Evolutionary conservation across 2,113 vertebrate species (phyloP).

Genomic region (Turnix velox): DNA sequence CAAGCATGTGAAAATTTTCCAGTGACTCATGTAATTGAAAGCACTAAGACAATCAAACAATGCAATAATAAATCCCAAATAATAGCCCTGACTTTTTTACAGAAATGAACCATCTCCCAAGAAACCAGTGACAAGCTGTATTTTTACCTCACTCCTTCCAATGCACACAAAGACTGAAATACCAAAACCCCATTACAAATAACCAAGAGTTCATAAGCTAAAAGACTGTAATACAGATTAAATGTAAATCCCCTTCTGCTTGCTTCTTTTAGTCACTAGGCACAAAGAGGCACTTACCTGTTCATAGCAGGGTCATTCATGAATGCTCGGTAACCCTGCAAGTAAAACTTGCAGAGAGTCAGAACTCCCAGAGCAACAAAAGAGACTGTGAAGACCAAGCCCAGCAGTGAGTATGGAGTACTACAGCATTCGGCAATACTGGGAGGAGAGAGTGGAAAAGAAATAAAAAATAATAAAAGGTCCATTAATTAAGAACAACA

Average conservation of each 20-base stretch:
- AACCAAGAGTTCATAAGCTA: not conserved
- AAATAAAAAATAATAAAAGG: not conserved
- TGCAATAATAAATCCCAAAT: not conserved
- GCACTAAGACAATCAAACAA: not conserved
- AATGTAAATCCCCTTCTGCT: not conserved
- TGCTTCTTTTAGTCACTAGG: not conserved
- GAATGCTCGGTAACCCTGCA: slow-evolving; percentile 96
- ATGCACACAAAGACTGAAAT: not conserved
- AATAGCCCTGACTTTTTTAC: not conserved
- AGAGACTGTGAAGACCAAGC: slow-evolving; percentile 95
- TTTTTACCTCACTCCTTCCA: not conserved
- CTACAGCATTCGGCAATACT: slow-evolving; percentile 98
- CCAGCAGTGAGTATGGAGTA: slow-evolving; percentile 92
- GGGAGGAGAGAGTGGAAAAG: not conserved
- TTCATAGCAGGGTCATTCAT: slow-evolving; percentile 99
- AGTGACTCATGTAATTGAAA: not conserved
- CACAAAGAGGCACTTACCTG: slow-evolving; percentile 70
- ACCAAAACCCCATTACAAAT: not conserved
- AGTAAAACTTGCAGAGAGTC: slow-evolving; percentile 98
- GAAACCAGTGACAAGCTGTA: not conserved
- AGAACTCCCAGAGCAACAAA: slow-evolving; percentile 95
- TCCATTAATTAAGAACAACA: not conserved
- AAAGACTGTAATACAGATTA: not conserved
- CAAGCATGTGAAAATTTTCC: not conserved
- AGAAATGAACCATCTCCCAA: not conserved